Conservation (phyloP, 2,797 vertebrate genomes). For the Channa striata region DNA sequence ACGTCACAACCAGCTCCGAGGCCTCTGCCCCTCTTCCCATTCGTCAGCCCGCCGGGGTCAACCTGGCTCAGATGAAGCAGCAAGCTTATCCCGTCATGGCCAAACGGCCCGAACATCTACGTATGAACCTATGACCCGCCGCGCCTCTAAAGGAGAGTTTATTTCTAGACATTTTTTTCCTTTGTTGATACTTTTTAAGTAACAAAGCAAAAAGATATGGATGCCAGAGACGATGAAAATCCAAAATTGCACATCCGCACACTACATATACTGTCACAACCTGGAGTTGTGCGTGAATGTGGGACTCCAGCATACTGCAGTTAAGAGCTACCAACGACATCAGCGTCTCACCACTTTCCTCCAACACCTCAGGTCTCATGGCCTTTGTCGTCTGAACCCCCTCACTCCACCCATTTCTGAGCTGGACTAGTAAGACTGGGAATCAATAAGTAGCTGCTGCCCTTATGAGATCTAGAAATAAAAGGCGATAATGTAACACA, state of each 20-base stretch:
- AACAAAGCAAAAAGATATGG: conserved; percentile 68
- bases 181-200: conserved; percentile 70
- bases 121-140: conserved; percentile 98
- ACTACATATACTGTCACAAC: conserved; percentile 64
- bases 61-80: conserved; percentile 94
- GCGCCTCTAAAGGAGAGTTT: conserved; percentile 65
- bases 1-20: conserved; percentile 91
- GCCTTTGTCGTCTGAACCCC: conserved; percentile 60
- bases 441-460: conserved; percentile 53
- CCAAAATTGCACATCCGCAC: conserved; percentile 68
- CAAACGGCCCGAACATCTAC: conserved; percentile 97
- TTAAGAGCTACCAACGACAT: conserved; percentile 40
- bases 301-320: conserved; percentile 42
- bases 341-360: conserved; percentile 49
- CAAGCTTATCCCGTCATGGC: conserved; percentile 94
- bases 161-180: conserved; percentile 61
- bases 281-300: conserved; percentile 50
- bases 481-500: conserved; percentile 52
- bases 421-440: conserved; percentile 58
- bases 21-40: conserved; percentile 97
- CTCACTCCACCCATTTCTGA: conserved; percentile 25
- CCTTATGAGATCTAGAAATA: conserved; percentile 53
- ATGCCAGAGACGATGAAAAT: conserved; percentile 74
- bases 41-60: conserved; percentile 88
- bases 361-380: conserved; percentile 63